phyloP scores from a whole-genome alignment of 2,888 invertebrate species.

The Nezara viridula region DNA sequence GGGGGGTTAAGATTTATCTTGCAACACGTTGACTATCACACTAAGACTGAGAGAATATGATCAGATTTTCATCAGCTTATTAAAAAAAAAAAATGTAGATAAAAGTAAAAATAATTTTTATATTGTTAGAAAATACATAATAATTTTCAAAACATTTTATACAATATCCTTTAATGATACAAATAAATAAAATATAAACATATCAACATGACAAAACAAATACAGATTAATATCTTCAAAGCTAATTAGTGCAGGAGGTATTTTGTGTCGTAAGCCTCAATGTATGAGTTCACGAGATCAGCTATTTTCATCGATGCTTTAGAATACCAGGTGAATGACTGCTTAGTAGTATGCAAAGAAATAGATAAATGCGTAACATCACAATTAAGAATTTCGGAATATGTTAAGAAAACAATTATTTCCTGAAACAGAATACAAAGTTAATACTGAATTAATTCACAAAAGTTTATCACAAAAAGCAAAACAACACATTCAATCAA shows the following conservation, averaged over 20 bases:
- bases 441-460: not conserved
- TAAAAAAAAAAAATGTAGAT: not conserved
- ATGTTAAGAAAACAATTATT: constrained; percentile 32
- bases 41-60: not conserved
- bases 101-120: not conserved
- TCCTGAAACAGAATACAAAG: constrained; percentile 53
- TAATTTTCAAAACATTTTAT: not conserved
- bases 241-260: constrained; percentile 25
- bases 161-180: not conserved
- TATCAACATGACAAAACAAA: not conserved
- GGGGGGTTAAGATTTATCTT: too few species aligned
- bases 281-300: constrained; percentile 52
- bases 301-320: constrained; percentile 50
- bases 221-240: not conserved
- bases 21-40: not conserved
- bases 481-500: not conserved
- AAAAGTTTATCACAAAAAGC: not conserved
- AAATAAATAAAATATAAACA: constrained; percentile 42
- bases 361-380: constrained; percentile 38
- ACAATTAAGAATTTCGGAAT: constrained; percentile 51
- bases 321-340: constrained; percentile 36
- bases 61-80: not conserved
- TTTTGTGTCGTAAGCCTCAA: constrained; percentile 52
- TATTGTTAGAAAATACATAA: constrained; percentile 24
- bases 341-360: not conserved